Percentiles rank a stretch among this genome's conserved stretches.
Evolutionary conservation across 1,140 invertebrate species (phyloP).

Genomic region (Nephotettix cincticeps): DNA sequence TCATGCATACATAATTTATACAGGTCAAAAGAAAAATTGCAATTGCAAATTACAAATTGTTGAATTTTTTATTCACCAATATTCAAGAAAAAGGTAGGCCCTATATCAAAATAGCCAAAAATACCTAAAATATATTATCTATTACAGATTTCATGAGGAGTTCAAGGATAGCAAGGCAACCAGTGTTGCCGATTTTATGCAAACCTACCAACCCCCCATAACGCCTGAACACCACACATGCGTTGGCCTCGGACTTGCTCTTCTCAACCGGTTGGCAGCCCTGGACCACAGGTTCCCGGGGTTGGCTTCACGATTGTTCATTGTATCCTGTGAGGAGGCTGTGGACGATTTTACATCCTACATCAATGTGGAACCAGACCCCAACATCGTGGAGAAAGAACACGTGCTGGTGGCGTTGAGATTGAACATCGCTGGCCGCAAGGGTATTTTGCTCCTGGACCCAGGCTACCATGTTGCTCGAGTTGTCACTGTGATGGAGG

Average conservation of each 20-base stretch:
- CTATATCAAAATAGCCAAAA: no score
- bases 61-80: no score
- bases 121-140: no score
- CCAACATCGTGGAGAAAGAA: conserved; percentile 60
- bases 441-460: conserved; percentile 77
- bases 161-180: conserved; percentile 62
- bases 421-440: conserved; percentile 67
- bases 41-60: no score
- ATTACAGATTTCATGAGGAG: conserved; percentile 65
- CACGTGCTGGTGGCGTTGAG: conserved; percentile 82
- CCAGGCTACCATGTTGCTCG: conserved; percentile 87
- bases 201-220: conserved; percentile 75
- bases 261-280: conserved; percentile 60
- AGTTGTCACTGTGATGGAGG: conserved; percentile 83
- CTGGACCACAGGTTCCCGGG: conserved; percentile 62
- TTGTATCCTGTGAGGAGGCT: conserved; percentile 86
- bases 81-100: no score
- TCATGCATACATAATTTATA: no score
- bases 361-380: conserved; percentile 51
- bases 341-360: conserved; percentile 68
- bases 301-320: conserved; percentile 62
- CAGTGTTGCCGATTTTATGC: conserved; percentile 66
- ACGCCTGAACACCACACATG: conserved; percentile 78
- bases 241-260: conserved; percentile 80
- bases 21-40: no score